A percentile compares a stretch with the other conserved stretches of the same genome.
These are phyloP conservation scores for Petrosia ficiformis DNA, from an alignment of 37 sponge, comb jelly and placozoan genomes.

Conservation along the genomic window DNA sequence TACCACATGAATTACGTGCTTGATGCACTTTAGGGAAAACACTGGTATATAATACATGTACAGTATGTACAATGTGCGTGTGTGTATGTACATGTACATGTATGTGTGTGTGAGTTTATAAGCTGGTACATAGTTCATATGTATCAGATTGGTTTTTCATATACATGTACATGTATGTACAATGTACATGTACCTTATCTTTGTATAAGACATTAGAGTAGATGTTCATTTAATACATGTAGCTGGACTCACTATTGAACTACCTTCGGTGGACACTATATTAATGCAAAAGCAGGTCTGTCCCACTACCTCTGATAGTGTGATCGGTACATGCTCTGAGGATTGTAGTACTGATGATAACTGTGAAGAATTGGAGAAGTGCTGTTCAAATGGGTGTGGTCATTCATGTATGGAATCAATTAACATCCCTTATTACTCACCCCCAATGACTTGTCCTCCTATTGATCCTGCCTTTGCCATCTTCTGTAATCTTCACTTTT, in stretches of 20 bases:
- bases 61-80: too few relatives aligned
- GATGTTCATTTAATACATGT: background rate
- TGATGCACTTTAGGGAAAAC: too few relatives aligned
- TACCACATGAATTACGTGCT: too few relatives aligned
- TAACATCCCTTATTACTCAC: constrained; percentile 27
- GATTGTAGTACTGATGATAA: constrained; percentile 31
- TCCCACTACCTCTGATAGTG: constrained; percentile 1
- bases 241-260: background rate
- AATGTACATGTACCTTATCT: background rate
- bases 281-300: background rate
- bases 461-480: background rate
- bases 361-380: constrained; percentile 17
- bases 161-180: constrained; percentile 4
- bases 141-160: too few relatives aligned
- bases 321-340: constrained; percentile 32
- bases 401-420: constrained; percentile 28
- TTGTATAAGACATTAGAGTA: background rate
- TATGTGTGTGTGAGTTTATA: too few relatives aligned
- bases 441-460: constrained; percentile 18
- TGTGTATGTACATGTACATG: too few relatives aligned
- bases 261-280: background rate
- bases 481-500: background rate
- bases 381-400: constrained; percentile 66
- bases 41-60: too few relatives aligned
- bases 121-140: too few relatives aligned